A percentile compares a stretch with the other conserved stretches of the same genome.
phyloP scores from a whole-genome alignment of 2,888 invertebrate genomes.

The Campoplex nolae region DNA sequence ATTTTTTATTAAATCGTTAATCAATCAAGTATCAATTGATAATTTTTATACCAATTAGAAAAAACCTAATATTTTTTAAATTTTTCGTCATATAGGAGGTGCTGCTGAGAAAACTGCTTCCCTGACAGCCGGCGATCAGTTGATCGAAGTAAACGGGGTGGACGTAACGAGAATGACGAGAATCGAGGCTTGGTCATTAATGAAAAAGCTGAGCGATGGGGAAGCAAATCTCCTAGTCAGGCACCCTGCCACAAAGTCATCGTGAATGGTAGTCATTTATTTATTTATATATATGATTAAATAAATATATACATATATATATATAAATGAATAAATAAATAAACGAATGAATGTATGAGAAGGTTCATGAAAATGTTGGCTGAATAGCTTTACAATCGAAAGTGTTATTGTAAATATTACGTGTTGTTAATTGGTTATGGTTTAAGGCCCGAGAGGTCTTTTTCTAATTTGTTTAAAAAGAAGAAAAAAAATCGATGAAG shows the following conservation, averaged over 20 bases:
- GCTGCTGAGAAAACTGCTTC: constrained; percentile 94
- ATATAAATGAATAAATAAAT: constrained; percentile 32
- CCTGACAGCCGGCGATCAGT: constrained; percentile 94
- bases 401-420: constrained; percentile 63
- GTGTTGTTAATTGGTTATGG: constrained; percentile 17
- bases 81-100: constrained; percentile 88
- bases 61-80: not conserved
- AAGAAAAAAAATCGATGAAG: constrained; percentile 19
- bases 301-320: constrained; percentile 28
- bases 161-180: constrained; percentile 94
- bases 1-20: not conserved
- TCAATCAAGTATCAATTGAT: no score
- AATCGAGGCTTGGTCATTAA: constrained; percentile 96
- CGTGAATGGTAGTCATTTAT: constrained; percentile 79
- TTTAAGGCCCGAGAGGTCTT: constrained; percentile 21
- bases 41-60: no score
- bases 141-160: constrained; percentile 92
- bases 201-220: constrained; percentile 95
- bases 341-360: constrained; percentile 20
- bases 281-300: constrained; percentile 30
- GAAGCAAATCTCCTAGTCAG: constrained; percentile 89
- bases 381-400: constrained; percentile 62
- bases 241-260: constrained; percentile 84
- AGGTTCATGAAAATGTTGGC: constrained; percentile 36
- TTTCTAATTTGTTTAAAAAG: constrained; percentile 5